Percentiles rank a stretch among this genome's conserved stretches.
Evolutionary conservation across 2,888 invertebrate genomes (phyloP).

Genomic region (Koerneria pararmatus): DNA sequence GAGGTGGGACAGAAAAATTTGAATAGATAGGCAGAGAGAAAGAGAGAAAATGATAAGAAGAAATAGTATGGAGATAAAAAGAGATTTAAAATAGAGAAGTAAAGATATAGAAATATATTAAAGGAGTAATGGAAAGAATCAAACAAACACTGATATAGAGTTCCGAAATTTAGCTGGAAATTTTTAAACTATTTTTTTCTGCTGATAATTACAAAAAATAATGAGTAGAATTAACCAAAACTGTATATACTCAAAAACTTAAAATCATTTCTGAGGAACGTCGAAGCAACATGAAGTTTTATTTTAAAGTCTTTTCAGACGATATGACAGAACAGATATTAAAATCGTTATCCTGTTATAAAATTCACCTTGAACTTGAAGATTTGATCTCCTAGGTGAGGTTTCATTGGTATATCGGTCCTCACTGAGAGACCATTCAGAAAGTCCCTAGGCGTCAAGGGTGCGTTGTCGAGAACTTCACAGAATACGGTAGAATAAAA

Average conservation of each 20-base stretch:
- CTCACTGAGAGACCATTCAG: slow-evolving; percentile 26
- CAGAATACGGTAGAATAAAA: too few species aligned
- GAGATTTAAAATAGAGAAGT: not conserved
- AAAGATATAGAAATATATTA: slow-evolving; percentile 6
- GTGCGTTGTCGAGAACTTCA: slow-evolving; percentile 14
- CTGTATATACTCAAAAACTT: too few species aligned
- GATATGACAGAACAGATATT: too few species aligned
- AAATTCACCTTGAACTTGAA: slow-evolving; percentile 29
- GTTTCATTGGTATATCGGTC: slow-evolving; percentile 29
- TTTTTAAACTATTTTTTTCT: too few species aligned
- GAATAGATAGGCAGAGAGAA: not conserved
- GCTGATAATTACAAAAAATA: too few species aligned
- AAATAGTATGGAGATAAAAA: slow-evolving; percentile 7
- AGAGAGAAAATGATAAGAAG: slow-evolving; percentile 8
- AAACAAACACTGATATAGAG: too few species aligned
- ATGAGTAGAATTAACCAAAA: too few species aligned
- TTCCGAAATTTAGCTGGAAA: too few species aligned
- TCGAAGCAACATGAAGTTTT: too few species aligned
- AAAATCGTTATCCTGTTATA: not conserved
- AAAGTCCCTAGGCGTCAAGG: slow-evolving; percentile 10
- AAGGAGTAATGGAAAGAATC: not conserved
- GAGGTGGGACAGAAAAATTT: not conserved
- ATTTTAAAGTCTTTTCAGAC: too few species aligned
- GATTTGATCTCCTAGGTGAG: slow-evolving; percentile 27
- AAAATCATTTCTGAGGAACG: too few species aligned